Evolutionary conservation across 2,113 vertebrate genomes (phyloP), one percentile per base, ranked within the genome.

Genomic region (Nyctibius bracteatus): DNA sequence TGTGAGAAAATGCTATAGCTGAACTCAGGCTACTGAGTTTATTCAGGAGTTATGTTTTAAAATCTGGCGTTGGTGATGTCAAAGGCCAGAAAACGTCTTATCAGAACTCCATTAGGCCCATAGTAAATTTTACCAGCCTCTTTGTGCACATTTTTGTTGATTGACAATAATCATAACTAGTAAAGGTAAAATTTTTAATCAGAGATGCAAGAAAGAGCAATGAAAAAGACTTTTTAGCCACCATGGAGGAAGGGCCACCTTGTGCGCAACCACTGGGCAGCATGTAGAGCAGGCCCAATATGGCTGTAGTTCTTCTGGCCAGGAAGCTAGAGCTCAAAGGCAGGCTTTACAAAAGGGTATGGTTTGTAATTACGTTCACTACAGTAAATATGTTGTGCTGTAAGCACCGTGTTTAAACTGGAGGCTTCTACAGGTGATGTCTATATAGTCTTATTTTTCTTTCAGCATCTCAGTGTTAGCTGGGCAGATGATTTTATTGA

Each of bases 281-380:
- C 15, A 44, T 0, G 0, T 4, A 58, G 9, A 49, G 15, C 11
- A 43, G 12, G 8, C 10, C 3, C 70, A 44, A 44, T 18, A 70
- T 3, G 14, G 9, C 35, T 79, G 31, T n/a, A 39, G 16, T 19
- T 83, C 8, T 59, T 67, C 27, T 58, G 10, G 20, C 4, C 23
- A 24, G 23, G 13, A 74, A 70, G n/a, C 8, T 43, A 43, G 31
- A 35, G 4, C 21, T n/a, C 31, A 37, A 4, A 5, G 23, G 19
- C n/a, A 83, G 1, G 8, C 6, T 63, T 81, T 90, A 19, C 31
- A 70, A 31, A 62, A 74, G 25, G 4, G 3, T 49, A 19, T 41
- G 1, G 4, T 66, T 86, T 86, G 10, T 58, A 54, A 30, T 46
- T n/a, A 41, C 10, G 8, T 58, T 86, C 6, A 25, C 17, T 63